Percentiles rank a stretch among this genome's conserved stretches.
These are phyloP conservation scores for Sterrhoptilus dennistouni DNA, from an alignment of 2,113 vertebrate genomes.

Conservation along the genomic window DNA sequence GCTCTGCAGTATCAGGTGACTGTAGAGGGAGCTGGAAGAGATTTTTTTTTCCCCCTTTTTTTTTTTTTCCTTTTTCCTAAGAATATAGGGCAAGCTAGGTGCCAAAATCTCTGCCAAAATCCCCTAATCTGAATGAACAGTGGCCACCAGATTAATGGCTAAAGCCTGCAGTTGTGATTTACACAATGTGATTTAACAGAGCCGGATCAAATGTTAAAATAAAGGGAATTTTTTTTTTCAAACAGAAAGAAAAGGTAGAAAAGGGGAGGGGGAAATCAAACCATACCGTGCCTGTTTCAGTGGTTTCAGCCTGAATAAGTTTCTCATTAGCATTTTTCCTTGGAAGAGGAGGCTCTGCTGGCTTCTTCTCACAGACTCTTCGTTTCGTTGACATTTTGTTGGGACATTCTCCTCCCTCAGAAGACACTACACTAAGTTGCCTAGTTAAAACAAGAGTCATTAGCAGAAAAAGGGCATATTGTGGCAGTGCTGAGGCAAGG, in stretches of 20 bases:
- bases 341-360: conserved; percentile 53
- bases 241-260: not conserved
- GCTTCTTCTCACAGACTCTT: conserved; percentile 75
- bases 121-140: not conserved
- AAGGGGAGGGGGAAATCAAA: not conserved
- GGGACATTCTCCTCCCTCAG: conserved; percentile 82
- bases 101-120: not conserved
- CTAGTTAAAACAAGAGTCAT: conserved; percentile 69
- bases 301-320: conserved; percentile 85
- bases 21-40: not conserved
- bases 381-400: conserved; percentile 75
- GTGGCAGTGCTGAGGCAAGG: not conserved
- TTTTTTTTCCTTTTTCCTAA: not conserved
- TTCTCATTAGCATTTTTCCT: conserved; percentile 64
- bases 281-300: conserved; percentile 85
- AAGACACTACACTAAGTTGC: conserved; percentile 88
- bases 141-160: not conserved
- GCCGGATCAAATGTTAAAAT: not conserved
- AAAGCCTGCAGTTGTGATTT: not conserved
- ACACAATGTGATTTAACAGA: not conserved
- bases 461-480: not conserved
- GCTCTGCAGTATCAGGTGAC: not conserved
- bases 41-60: not conserved
- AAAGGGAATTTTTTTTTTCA: not conserved
- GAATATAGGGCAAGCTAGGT: not conserved